phyloP scores from a whole-genome alignment of 2,888 invertebrate species.

The Dilophus febrilis region DNA sequence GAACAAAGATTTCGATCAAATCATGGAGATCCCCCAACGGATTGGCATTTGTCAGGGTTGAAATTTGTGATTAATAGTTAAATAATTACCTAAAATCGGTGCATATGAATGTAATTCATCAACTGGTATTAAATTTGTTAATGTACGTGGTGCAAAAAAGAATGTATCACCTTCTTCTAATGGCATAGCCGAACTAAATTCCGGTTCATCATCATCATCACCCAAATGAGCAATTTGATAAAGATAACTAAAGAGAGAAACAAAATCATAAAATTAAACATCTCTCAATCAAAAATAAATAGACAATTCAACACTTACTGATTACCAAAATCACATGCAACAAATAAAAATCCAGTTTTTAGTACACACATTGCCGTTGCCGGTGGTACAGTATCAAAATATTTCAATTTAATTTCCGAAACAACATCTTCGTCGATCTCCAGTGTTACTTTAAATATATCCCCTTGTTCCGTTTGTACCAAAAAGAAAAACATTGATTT shows the following conservation, averaged over 20 bases:
- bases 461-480: slow-evolving; percentile 97
- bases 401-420: slow-evolving; percentile 95
- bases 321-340: slow-evolving; percentile 98
- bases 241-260: slow-evolving; percentile 50
- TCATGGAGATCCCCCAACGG: too few species aligned
- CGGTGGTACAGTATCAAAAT: slow-evolving; percentile 98
- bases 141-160: slow-evolving; percentile 87
- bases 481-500: slow-evolving; percentile 99
- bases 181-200: slow-evolving; percentile 96
- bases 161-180: slow-evolving; percentile 97
- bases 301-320: slow-evolving; percentile 58
- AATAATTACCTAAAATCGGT: slow-evolving; percentile 58
- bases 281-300: background rate
- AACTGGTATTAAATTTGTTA: slow-evolving; percentile 88
- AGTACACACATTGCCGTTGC: slow-evolving; percentile 94
- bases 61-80: background rate
- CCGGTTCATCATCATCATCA: slow-evolving; percentile 97
- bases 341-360: slow-evolving; percentile 96
- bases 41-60: background rate
- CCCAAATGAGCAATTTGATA: slow-evolving; percentile 99
- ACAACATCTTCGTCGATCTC: slow-evolving; percentile 97
- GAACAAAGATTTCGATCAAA: background rate
- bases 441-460: slow-evolving; percentile 87
- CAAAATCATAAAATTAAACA: background rate
- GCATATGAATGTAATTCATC: slow-evolving; percentile 94